Evolutionary conservation across 1,140 invertebrate species (phyloP).

Genomic region (Melanaphis sacchari): DNA sequence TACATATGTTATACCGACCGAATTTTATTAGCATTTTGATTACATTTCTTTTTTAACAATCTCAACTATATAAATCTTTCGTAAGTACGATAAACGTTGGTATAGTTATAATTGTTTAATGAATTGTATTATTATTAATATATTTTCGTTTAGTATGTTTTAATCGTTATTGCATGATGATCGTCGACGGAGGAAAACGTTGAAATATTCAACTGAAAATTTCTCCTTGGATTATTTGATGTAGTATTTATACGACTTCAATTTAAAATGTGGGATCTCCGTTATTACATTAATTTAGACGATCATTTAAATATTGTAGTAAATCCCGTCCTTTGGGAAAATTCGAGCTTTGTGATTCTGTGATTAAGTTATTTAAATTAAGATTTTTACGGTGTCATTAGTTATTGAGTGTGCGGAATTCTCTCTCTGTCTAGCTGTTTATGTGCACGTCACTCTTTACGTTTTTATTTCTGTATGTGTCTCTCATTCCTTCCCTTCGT

Average conservation of each 20-base stretch:
- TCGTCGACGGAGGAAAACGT: background rate
- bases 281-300: constrained; percentile 38
- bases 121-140: background rate
- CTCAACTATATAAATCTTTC: background rate
- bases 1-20: background rate
- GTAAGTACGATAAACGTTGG: background rate
- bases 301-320: constrained; percentile 31
- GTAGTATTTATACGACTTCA: constrained; percentile 13
- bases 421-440: too few relatives aligned
- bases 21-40: background rate
- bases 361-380: constrained; percentile 37
- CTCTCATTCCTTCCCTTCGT: background rate
- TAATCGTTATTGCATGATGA: background rate
- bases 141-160: background rate
- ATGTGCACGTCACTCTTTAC: background rate
- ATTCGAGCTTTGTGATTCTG: background rate
- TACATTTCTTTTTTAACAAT: background rate
- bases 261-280: background rate
- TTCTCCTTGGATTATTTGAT: background rate
- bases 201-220: background rate
- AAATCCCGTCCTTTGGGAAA: background rate
- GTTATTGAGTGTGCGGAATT: background rate
- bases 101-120: background rate
- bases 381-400: constrained; percentile 28
- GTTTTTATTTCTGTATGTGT: background rate